Evolutionary conservation across 2,888 invertebrate genomes (phyloP), one percentile per base, ranked within the genome.

Genomic region (Cosmia pyralina): DNA sequence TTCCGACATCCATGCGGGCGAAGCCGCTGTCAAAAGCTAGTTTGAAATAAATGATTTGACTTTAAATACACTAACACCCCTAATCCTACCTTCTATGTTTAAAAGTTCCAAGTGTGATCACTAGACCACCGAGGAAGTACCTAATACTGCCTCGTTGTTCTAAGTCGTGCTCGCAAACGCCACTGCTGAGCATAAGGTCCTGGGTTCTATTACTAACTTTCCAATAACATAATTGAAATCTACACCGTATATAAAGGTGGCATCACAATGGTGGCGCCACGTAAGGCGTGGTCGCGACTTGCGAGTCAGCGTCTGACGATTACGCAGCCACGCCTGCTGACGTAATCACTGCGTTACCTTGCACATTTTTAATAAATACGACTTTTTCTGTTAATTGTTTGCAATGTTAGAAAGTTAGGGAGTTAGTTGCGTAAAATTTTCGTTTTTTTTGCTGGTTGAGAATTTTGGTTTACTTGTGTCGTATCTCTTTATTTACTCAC

Each of bases 251-350:
- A 70, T 65, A 78, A 63, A 46, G 74, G 58, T 52, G 55, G 59
- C 38, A 41, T 13, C 48, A 81, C 74, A 87, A 77, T 77, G 74
- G 70, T 72, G 86, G 87, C 87, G 87, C 86, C 86, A 55, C 63
- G n/a, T 72, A 68, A 81, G 85, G 85, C 87, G 87, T 79, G 87
- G 81, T 77, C 79, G 62, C 72, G 88, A 90, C 85, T 90, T 93
- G 94, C 95, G 86, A 94, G 95, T 95, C 95, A 95, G 92, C 93
- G 88, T 88, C 89, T 89, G 87, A 88, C 92, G 91, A 94, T 95
- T 94, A 94, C 90, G 76, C 87, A 86, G 88, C 92, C 92, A 87
- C 94, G 93, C 95, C 94, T 89, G 79, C 84, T 75, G 84, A 81
- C 84, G 89, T 89, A 90, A 91, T 89, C 80, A 90, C 88, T 82